These are phyloP conservation scores for Parazoanthus swiftii DNA, from an alignment of 92 coral and sea anemone species.

Conservation along the genomic window DNA sequence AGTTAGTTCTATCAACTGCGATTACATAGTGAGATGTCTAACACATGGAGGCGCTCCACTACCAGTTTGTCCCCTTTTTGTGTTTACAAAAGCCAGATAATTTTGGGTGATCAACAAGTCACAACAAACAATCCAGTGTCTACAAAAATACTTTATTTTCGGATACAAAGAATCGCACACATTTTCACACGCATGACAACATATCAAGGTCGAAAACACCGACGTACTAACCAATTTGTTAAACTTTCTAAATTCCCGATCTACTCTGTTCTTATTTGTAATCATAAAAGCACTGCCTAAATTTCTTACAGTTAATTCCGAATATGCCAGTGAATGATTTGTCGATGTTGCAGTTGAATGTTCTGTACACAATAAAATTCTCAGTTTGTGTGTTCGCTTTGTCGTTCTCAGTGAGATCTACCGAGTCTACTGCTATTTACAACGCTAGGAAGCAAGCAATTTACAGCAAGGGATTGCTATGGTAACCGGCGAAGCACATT, in stretches of 20 bases:
- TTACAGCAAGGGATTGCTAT: constrained; percentile 8
- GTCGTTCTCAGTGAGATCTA: not conserved
- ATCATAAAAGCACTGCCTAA: constrained; percentile 3
- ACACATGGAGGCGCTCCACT: too few relatives aligned
- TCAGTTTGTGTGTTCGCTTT: not conserved
- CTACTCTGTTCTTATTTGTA: not conserved
- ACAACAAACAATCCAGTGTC: not conserved
- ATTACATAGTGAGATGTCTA: too few relatives aligned
- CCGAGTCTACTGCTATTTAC: not conserved
- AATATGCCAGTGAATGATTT: constrained; percentile 12
- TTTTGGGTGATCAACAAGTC: not conserved
- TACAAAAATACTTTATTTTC: constrained; percentile 31
- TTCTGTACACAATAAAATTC: constrained; percentile 32
- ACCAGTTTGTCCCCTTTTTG: too few relatives aligned
- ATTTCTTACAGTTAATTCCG: not conserved
- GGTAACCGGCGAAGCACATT: not conserved
- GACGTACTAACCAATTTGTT: not conserved
- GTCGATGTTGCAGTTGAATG: constrained; percentile 15
- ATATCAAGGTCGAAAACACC: not conserved
- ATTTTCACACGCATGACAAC: constrained; percentile 21
- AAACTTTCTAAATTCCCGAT: constrained; percentile 2
- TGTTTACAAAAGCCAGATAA: not conserved
- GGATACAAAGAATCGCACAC: not conserved
- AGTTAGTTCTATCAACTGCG: too few relatives aligned
- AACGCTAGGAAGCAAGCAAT: not conserved